phyloP scores from a whole-genome alignment of 1,140 invertebrate species.

The Doryteuthis pealeii region DNA sequence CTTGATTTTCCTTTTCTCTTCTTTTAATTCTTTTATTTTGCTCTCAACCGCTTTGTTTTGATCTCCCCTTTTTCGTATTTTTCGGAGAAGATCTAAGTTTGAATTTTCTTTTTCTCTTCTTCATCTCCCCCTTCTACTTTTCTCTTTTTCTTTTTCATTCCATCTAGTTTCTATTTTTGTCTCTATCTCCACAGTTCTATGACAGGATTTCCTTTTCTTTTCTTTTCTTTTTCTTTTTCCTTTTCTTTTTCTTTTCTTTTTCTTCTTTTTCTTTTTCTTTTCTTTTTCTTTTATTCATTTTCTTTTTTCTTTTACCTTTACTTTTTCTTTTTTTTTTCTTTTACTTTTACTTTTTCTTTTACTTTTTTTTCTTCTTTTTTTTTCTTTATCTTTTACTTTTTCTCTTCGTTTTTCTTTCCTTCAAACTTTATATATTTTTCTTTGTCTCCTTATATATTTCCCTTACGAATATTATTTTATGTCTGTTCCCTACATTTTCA shows the following conservation, averaged over 20 bases:
- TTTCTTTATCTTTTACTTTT: background rate
- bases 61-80: background rate
- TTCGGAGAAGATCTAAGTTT: background rate
- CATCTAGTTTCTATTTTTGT: background rate
- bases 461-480: no score
- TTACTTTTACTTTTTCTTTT: background rate
- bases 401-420: background rate
- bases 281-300: background rate
- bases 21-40: background rate
- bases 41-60: background rate
- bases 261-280: background rate
- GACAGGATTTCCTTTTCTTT: background rate
- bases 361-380: background rate
- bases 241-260: background rate
- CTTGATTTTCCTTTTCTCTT: background rate
- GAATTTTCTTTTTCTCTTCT: background rate
- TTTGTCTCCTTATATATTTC: background rate
- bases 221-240: background rate
- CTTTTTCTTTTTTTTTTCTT: background rate
- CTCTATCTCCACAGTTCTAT: no score
- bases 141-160: background rate
- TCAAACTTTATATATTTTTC: background rate
- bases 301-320: background rate
- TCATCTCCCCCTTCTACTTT: background rate
- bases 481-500: no score